phyloP scores from a whole-genome alignment of 2,113 vertebrate genomes.

The Calcarius ornatus region DNA sequence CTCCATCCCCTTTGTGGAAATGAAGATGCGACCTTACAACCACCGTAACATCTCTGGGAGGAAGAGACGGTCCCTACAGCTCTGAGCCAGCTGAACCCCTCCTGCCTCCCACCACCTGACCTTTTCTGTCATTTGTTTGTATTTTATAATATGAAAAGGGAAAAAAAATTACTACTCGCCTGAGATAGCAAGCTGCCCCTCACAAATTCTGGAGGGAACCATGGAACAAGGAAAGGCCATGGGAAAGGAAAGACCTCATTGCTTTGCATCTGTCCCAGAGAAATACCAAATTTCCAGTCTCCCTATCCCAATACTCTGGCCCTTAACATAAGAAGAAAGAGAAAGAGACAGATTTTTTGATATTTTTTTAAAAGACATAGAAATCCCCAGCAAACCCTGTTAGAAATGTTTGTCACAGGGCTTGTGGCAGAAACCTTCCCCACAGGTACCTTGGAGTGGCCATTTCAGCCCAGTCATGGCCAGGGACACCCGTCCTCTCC shows the following conservation, averaged over 20 bases:
- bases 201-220: conserved; percentile 26
- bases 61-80: conserved; percentile 83
- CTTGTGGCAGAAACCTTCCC: neutral
- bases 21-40: conserved; percentile 95
- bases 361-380: conserved; percentile 26
- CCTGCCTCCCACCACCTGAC: conserved; percentile 11
- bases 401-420: neutral
- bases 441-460: neutral
- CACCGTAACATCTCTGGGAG: conserved; percentile 83
- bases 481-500: neutral
- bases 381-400: neutral
- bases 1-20: conserved; percentile 97
- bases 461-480: neutral
- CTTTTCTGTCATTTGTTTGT: conserved; percentile 74
- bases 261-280: conserved; percentile 51
- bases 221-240: neutral
- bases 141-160: conserved; percentile 70
- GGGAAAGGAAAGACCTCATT: conserved; percentile 18
- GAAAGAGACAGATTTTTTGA: conserved; percentile 34
- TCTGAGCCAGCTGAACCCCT: conserved; percentile 69
- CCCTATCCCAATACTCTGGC: neutral
- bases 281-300: conserved; percentile 47
- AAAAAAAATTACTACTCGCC: neutral
- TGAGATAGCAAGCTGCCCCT: conserved; percentile 49
- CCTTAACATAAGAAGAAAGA: conserved; percentile 13